Percentiles rank a stretch among this genome's conserved stretches.
phyloP scores from a whole-genome alignment of 2,113 vertebrate genomes.

The Gopherus flavomarginatus region DNA sequence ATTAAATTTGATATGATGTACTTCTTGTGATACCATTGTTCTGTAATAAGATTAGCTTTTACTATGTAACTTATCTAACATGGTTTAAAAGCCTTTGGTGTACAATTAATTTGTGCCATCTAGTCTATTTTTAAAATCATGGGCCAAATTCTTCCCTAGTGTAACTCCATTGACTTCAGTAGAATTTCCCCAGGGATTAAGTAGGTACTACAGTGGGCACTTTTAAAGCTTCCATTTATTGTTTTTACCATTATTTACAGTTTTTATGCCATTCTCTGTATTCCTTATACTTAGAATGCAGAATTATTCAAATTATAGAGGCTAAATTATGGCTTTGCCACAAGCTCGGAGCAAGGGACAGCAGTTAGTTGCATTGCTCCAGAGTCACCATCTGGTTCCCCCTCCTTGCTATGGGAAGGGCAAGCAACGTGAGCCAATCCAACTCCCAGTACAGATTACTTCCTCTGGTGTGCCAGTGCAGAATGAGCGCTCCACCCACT shows the following conservation, averaged over 20 bases:
- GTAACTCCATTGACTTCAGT: slow-evolving; percentile 12
- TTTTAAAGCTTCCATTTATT: background rate
- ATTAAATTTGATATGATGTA: slow-evolving; percentile 39
- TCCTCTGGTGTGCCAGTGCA: background rate
- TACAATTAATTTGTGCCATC: slow-evolving; percentile 27
- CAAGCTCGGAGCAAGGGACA: background rate
- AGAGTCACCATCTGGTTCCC: background rate
- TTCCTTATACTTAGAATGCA: background rate
- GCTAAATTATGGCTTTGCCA: background rate
- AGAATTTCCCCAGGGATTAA: background rate
- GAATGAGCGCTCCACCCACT: background rate
- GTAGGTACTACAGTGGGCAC: background rate
- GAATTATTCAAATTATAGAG: background rate
- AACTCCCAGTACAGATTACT: background rate
- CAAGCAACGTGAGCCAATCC: background rate
- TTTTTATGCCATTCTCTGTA: background rate
- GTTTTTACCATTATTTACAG: background rate
- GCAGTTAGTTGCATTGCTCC: background rate
- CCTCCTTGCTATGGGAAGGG: background rate
- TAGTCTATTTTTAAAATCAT: slow-evolving; percentile 23
- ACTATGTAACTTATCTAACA: slow-evolving; percentile 8
- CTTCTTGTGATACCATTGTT: slow-evolving; percentile 8
- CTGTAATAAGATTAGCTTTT: slow-evolving; percentile 38
- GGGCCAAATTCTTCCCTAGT: background rate
- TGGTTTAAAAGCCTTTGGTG: slow-evolving; percentile 24